These are phyloP conservation scores for Cyanoramphus novaezelandiae DNA, from an alignment of 2,113 vertebrate species.

Conservation along the genomic window DNA sequence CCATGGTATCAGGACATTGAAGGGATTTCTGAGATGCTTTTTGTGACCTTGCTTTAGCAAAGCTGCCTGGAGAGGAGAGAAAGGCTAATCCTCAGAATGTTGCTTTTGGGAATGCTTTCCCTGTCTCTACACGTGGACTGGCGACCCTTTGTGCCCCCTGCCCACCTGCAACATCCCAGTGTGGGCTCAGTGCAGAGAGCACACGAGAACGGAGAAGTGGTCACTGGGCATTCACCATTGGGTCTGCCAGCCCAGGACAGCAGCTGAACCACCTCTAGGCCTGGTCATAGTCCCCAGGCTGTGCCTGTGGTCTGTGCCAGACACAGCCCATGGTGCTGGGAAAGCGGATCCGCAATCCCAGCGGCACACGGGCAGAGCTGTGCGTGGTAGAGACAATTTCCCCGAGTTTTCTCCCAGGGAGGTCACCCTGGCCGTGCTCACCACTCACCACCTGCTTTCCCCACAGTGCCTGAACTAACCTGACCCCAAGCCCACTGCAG, in stretches of 20 bases:
- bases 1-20: neutral
- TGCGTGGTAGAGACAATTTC: accelerated
- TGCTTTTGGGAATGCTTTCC: accelerated
- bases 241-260: neutral
- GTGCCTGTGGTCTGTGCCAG: neutral
- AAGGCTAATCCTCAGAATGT: neutral
- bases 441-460: neutral
- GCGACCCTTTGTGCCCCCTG: neutral
- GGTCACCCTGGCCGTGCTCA: neutral
- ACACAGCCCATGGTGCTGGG: accelerated
- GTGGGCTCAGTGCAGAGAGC: neutral
- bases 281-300: neutral
- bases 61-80: neutral
- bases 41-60: neutral
- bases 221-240: accelerated
- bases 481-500: neutral
- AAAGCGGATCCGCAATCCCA: neutral
- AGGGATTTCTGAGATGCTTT: neutral
- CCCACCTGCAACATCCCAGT: neutral
- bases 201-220: neutral
- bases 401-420: neutral
- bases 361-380: accelerated
- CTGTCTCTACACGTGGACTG: accelerated
- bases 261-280: neutral
- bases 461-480: neutral